phyloP scores from a whole-genome alignment of 1,140 invertebrate genomes.

The Drosophila kurseongensis region DNA sequence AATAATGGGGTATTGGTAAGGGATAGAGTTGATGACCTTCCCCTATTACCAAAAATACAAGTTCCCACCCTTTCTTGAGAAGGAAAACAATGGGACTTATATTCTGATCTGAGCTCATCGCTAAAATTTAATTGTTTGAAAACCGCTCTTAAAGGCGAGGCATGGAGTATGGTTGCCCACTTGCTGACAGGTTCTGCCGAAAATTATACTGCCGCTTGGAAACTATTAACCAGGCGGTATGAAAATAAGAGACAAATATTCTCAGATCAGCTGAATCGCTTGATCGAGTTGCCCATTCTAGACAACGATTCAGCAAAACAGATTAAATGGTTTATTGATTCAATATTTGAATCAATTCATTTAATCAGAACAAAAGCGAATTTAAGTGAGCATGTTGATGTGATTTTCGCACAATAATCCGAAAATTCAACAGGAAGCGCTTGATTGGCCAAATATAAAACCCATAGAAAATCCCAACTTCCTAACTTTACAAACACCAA shows the following conservation, averaged over 20 bases:
- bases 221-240: conserved; percentile 15
- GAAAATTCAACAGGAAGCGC: too few species aligned
- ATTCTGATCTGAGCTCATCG: conserved; percentile 3
- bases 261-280: conserved; percentile 8
- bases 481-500: too few species aligned
- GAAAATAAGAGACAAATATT: conserved; percentile 10
- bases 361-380: background rate
- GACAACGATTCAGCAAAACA: background rate
- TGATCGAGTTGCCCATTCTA: background rate
- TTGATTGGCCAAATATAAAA: too few species aligned
- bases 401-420: background rate
- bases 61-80: background rate
- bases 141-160: background rate
- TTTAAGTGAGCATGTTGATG: conserved; percentile 2
- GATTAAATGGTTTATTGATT: conserved; percentile 1
- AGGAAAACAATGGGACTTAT: conserved; percentile 1
- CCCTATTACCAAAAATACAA: background rate
- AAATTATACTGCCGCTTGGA: conserved; percentile 14
- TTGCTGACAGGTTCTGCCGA: background rate
- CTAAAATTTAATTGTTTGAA: conserved; percentile 3
- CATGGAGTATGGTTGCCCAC: background rate
- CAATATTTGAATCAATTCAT: too few species aligned
- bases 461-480: too few species aligned
- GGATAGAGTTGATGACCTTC: background rate
- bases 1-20: conserved; percentile 4